Base-by-base conservation (phyloP, 2,113 vertebrate genomes). In the Sterrhoptilus dennistouni region DNA sequence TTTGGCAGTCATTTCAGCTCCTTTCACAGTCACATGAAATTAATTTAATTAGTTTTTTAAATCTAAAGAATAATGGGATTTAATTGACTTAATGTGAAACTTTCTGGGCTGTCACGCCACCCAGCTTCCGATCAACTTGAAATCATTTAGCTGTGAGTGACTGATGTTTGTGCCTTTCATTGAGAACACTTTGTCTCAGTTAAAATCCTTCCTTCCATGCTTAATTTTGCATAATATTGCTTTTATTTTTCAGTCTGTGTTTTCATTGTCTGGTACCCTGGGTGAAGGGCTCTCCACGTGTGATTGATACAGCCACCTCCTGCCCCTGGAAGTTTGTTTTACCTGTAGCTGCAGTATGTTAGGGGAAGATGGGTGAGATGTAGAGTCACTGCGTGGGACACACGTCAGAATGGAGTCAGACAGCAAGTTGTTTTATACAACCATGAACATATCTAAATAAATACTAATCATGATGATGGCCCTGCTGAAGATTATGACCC, bases 31-130 rank as follows among this genome's bases (percentile, higher is more conserved):
- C 80, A 65, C 80, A 75, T 69, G 69, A 66, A 92, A 96, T 90
- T 93, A 86, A 95, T 94, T 96, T 93, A 81, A 93, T 96, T 94
- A 91, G 94, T 86, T 28, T 35, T 63, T 77, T 54, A 86, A 77
- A 66, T 50, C 56, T 56, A 16, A 94, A 90, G 80, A 84, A 93
- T 95, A 95, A 96, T 92, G 57, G 77, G 69, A 92, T 83, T 90
- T 96, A 87, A 95, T 83, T 96, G 76, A 86, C 53, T 96, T 89
- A 96, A 95, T 95, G 35, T 61, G 90, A 93, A 92, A 91, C 76
- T 89, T 93, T 93, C 95, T 68, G 88, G 90, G 83, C 79, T 96
- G 95, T 92, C 92, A 94, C 45, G 86, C 64, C 72, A 90, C 22
- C 44, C 72, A 66, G 83, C 79, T 95, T 80, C 85, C 57, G 33